Base-by-base conservation (phyloP, 1,140 invertebrate genomes). In the Cydia amplana region DNA sequence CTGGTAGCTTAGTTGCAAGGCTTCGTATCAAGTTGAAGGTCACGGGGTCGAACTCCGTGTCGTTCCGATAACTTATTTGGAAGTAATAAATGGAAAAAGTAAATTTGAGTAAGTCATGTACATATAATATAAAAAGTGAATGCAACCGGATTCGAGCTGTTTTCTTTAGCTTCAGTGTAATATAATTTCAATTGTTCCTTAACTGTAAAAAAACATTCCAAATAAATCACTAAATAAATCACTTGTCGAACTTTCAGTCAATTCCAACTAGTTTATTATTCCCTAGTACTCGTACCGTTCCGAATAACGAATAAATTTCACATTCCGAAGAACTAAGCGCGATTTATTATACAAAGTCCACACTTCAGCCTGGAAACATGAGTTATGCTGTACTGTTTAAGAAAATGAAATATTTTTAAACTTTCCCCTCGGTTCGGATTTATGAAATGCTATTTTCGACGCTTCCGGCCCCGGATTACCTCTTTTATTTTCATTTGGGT, bases 341-440 rank as follows among this genome's bases (percentile, higher is more conserved):
- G 23, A 74, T 74, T 55, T 60, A 74, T 74, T 63, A 73, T 60
- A 23, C 72, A 55, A 55, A 74, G 46, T 70, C 65, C n/a, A 70
- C 65, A 36, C 73, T 74, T 63, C 51, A 73, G 72, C 2, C 20
- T 55, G 72, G 49, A 36, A 74, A 74, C 73, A 63, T 74, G 73
- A 74, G 73, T 74, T 74, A 74, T 63, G 73, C 73, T 32, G 43
- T 55, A 74, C 73, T 74, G 73, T 74, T 74, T 74, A 74, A 74
- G 73, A 32, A 63, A 74, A 74, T 74, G 73, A 74, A 51, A 74
- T 60, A 60, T 60, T 51, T 36, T 74, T 49, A 74, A 74, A 74
- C 23, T 74, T 74, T 74, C 49, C 36, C 72, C 40, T 28, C 73
- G 16, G 25, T 73, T 32, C 18, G 49, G 51, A 74, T 74, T 74